Evolutionary conservation across 2,113 vertebrate species (phyloP), one percentile per base, ranked within the genome.

Genomic region (Atrichornis clamosus): DNA sequence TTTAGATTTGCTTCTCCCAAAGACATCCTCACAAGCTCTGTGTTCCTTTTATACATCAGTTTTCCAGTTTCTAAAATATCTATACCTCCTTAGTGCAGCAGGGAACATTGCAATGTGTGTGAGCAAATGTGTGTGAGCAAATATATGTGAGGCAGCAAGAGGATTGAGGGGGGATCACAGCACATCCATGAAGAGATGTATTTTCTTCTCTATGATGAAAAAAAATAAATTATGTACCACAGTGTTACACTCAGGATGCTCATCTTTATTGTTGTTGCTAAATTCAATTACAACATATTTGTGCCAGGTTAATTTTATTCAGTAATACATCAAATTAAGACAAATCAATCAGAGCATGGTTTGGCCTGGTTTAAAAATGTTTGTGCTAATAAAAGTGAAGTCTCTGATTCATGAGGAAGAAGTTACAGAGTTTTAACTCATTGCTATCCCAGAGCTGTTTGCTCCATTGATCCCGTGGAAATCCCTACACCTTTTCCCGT

Each of bases 391-490:
- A 3, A 16, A 26, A 33, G 33, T 55, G n/a, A 63, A 65, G 41
- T 28, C 41, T 55, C 39, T 0, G 0, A 6, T 49, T 56, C 50
- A 4, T 2, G 30, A 67, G 4, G 22, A 56, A 87, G 62, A 23
- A 69, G 7, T 22, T 28, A 5, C 1, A 33, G 72, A 20, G 6
- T 35, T 77, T 94, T 69, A 32, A 67, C 28, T 55, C 28, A 9
- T 39, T 52, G 33, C 13, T 65, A 35, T 10, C 75, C 53, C 47
- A 27, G 72, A 84, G 77, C 82, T 84, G 58, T 76, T 92, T 62
- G 56, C 42, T 67, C 32, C 5, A 12, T 10, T 27, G n/a, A 37
- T 70, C 59, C 27, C 14, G 47, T 56, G 76, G 86, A 74, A 84
- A 76, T 65, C 33, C 13, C 67, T 8, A 4, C 55, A 17, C 13